phyloP scores from a whole-genome alignment of 1,140 invertebrate species.

The Oryctes rhinoceros region DNA sequence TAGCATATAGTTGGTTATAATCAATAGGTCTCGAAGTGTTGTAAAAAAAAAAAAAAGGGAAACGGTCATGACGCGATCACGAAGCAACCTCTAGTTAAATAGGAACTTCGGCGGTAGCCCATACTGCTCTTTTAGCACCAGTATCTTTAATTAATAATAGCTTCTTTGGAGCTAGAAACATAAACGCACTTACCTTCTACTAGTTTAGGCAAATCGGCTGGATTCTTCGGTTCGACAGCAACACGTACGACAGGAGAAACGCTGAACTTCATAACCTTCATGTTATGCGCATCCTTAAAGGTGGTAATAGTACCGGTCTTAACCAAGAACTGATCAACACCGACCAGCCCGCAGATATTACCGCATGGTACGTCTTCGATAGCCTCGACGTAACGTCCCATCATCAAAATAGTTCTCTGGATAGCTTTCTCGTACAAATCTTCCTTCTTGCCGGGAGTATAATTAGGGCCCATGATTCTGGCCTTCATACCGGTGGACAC shows the following conservation, averaged over 20 bases:
- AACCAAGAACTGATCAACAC: conserved; percentile 99
- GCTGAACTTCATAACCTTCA: conserved; percentile 98
- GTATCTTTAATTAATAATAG: too few relatives aligned
- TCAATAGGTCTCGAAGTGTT: neutral
- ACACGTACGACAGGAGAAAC: conserved; percentile 99
- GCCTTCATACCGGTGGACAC: conserved; percentile 95
- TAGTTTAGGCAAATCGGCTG: conserved; percentile 98
- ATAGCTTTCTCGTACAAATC: conserved; percentile 99
- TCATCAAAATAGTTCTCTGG: conserved; percentile 99
- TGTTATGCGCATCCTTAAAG: conserved; percentile 99
- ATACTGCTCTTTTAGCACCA: too few relatives aligned
- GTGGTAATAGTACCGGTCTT: conserved; percentile 99
- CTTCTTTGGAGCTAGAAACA: too few relatives aligned
- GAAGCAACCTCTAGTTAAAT: too few relatives aligned
- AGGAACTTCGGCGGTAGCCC: too few relatives aligned
- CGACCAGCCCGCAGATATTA: conserved; percentile 99
- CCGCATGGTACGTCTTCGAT: conserved; percentile 99
- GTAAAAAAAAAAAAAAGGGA: too few relatives aligned
- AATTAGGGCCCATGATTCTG: conserved; percentile 99
- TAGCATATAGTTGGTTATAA: too few relatives aligned
- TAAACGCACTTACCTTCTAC: conserved; percentile 78
- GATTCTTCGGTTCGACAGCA: conserved; percentile 99
- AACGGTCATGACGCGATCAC: too few relatives aligned
- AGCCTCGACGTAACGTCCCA: conserved; percentile 99
- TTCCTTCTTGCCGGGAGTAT: conserved; percentile 96